Evolutionary conservation across 2,113 vertebrate genomes (phyloP).

Genomic region (Podarcis cretensis): DNA sequence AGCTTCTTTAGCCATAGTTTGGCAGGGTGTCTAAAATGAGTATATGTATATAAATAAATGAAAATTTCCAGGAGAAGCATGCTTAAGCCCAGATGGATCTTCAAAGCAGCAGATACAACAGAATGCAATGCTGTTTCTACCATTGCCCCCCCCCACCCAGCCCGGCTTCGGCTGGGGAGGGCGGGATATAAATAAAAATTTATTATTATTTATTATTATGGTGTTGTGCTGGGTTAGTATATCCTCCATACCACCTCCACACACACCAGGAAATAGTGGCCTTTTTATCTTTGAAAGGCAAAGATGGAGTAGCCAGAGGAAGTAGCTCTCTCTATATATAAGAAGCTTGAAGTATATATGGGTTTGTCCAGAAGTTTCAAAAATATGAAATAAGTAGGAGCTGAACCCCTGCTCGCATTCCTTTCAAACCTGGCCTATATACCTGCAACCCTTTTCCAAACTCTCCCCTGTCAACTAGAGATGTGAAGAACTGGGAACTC

Average conservation of each 20-base stretch:
- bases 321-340: background rate
- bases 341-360: background rate
- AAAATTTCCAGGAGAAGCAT: conserved; percentile 5
- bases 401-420: background rate
- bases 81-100: background rate
- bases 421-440: too few species aligned
- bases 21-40: background rate
- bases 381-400: background rate
- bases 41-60: conserved; percentile 50
- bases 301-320: background rate
- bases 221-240: background rate
- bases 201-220: background rate
- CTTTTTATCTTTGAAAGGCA: background rate
- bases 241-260: background rate
- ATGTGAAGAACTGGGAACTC: too few species aligned
- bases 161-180: too few species aligned
- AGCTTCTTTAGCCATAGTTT: background rate
- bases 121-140: background rate
- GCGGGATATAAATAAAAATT: too few species aligned
- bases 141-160: rapidly evolving
- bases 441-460: too few species aligned
- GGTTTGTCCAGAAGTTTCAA: background rate
- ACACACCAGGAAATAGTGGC: background rate
- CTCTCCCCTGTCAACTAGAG: too few species aligned
- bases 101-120: background rate